A percentile compares a stretch with the other conserved stretches of the same genome.
phyloP scores from a whole-genome alignment of 2,113 vertebrate species.

The Nestor notabilis region DNA sequence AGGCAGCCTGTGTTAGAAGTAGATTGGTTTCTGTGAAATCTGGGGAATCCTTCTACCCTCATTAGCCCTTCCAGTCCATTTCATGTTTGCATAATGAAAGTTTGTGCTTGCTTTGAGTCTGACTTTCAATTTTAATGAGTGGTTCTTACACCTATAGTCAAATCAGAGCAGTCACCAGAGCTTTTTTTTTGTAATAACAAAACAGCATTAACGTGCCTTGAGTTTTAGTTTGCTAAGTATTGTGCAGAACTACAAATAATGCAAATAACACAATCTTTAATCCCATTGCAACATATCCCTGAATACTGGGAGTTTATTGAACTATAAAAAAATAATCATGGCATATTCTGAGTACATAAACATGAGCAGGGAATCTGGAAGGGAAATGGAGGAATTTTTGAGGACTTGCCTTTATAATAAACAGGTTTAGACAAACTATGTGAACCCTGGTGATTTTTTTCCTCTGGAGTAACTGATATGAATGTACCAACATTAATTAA shows the following conservation, averaged over 20 bases:
- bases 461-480: background rate
- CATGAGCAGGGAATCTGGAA: background rate
- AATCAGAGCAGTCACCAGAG: conserved; percentile 37
- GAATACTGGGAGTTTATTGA: background rate
- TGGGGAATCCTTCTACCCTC: background rate
- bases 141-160: conserved; percentile 23
- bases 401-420: background rate
- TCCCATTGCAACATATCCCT: background rate
- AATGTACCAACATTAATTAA: background rate
- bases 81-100: conserved; percentile 59
- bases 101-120: background rate
- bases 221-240: background rate
- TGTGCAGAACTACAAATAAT: background rate
- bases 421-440: background rate
- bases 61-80: conserved; percentile 39
- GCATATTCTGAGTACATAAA: background rate
- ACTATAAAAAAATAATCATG: background rate
- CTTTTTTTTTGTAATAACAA: background rate
- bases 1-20: background rate
- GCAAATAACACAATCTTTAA: background rate
- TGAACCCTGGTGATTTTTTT: background rate
- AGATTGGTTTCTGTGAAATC: conserved; percentile 22
- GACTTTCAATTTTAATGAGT: conserved; percentile 46
- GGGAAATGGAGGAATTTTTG: background rate
- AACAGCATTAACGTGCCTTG: background rate